These are phyloP conservation scores for Bubo bubo DNA, from an alignment of 2,113 vertebrate genomes.

Conservation along the genomic window DNA sequence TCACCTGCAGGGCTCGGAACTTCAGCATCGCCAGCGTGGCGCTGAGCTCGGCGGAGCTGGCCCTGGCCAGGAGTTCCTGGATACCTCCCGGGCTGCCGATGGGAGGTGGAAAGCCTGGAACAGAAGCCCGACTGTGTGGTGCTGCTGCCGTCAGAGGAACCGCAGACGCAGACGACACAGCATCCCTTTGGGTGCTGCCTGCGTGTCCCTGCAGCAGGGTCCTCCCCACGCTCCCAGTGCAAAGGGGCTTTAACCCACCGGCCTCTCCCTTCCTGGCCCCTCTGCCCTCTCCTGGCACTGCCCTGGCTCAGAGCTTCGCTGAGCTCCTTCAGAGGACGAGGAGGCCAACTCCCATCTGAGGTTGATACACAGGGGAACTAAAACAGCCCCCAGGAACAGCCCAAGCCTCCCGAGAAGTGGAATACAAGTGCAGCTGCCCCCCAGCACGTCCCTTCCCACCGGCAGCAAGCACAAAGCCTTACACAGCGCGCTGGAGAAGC, in stretches of 20 bases:
- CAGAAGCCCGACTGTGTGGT: neutral
- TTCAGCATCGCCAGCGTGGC: constrained; percentile 79
- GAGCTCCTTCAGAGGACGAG: neutral
- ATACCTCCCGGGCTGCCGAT: neutral
- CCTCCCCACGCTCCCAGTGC: neutral
- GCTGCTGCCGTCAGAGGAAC: neutral
- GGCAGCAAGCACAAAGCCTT: neutral
- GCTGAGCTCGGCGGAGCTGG: constrained; percentile 48
- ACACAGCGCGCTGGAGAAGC: neutral
- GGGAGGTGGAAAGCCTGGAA: constrained; percentile 42
- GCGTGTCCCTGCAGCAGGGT: neutral
- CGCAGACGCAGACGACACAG: fast-evolving
- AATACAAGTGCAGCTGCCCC: neutral
- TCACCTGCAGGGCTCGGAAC: constrained; percentile 80
- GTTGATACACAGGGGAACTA: neutral
- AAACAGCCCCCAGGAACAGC: neutral
- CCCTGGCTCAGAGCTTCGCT: neutral
- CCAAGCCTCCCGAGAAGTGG: neutral
- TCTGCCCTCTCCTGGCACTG: neutral
- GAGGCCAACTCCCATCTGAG: neutral
- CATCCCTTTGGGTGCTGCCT: neutral
- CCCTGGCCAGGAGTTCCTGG: neutral
- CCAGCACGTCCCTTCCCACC: neutral
- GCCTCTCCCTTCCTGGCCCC: neutral
- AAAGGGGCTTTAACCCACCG: neutral